Evolutionary conservation across 1,140 invertebrate species (phyloP), one percentile per base, ranked within the genome.

Genomic region (Aethina tumida): DNA sequence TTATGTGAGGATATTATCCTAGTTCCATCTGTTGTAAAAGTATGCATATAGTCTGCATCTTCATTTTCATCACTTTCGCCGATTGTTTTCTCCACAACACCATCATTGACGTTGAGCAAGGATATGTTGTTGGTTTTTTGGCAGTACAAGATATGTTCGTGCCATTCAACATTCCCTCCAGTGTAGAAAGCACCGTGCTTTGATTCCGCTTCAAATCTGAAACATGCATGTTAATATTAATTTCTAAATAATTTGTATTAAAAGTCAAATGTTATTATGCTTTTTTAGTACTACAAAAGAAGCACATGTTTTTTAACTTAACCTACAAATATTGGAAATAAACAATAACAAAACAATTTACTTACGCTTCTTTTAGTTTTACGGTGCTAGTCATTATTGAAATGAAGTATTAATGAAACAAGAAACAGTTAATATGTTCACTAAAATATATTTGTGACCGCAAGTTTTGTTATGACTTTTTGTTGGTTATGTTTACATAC

Each of bases 151-250:
- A 71, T 59, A 69, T 89, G 73, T 38, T 60, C 50, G 30, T 74
- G 75, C 77, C 85, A 84, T 67, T 84, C 66, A 38, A 94, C 71
- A 58, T 78, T 75, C 46, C 87, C 86, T 30, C 85, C 85, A 2
- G 82, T 87, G 49, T 82, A 93, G 62, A 91, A 91, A 8, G 88
- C 82, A 49, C 77, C 78, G 66, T 81, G 76, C 52, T 84, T 81
- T 10, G 71, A 67, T 55, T 78, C 71, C 27, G 84, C 74, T 33
- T 81, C 77, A 66, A 80, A 90, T 46, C 88, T 94, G 52, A 24
- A 74, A 73, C 43, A 22, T 24, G 22, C 31, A 37, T 21, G 25
- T 24, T 6, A 16, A n/a, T 25, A 20, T 16, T 14, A 24, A 37
- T 26, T 22, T 32, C 9, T 4, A 9, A 24, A 3, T 18, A 19